Conservation (phyloP, 1,140 invertebrate genomes). For the Ruditapes philippinarum region DNA sequence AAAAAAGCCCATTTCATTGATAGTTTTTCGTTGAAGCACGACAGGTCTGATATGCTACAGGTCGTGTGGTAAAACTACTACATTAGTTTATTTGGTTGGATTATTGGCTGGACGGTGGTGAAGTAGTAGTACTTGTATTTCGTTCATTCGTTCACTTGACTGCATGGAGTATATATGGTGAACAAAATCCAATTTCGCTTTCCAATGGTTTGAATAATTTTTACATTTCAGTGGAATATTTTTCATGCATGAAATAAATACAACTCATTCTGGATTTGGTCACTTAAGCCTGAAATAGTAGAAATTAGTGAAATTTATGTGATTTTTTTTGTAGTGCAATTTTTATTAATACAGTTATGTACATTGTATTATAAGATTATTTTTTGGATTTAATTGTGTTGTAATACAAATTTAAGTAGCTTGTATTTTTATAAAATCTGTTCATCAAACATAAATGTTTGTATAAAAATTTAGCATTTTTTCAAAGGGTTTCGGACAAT, state of each 20-base stretch:
- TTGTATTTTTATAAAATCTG: too few species aligned
- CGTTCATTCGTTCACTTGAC: not conserved
- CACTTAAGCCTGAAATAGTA: too few species aligned
- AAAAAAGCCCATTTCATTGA: not conserved
- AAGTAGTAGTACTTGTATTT: slow-evolving; percentile 9
- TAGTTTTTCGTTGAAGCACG: slow-evolving; percentile 7
- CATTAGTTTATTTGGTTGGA: not conserved
- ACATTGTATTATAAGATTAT: not conserved
- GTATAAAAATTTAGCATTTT: not conserved
- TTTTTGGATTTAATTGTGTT: not conserved
- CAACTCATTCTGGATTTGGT: too few species aligned
- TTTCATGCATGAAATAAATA: not conserved
- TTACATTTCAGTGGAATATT: not conserved
- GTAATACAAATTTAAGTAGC: not conserved
- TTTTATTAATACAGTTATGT: not conserved
- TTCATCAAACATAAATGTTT: not conserved
- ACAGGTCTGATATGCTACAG: not conserved
- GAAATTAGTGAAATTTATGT: too few species aligned
- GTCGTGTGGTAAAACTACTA: not conserved
- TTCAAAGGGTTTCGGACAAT: not conserved
- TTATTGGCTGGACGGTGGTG: slow-evolving; percentile 6
- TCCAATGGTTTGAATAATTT: slow-evolving; percentile 37
- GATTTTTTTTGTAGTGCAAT: not conserved
- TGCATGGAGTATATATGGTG: not conserved
- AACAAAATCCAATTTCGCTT: not conserved